Evolutionary conservation across 53 echinoderm and acorn worm species (phyloP), one percentile per base, ranked within the genome.

Genomic region (Holothuria scabra): DNA sequence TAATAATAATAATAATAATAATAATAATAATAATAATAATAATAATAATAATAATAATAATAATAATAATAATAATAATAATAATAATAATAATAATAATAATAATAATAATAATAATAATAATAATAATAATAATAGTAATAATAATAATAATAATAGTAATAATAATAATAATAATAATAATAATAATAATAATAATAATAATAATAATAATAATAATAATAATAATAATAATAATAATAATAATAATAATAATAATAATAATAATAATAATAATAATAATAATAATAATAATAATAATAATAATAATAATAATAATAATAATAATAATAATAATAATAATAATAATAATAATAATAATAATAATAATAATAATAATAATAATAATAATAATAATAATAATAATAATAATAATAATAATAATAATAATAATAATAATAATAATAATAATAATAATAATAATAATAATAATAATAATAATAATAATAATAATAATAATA

Each of bases 221-320:
- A 21, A 24, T 29, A 23, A 7, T 78, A 49, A 78, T 60, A 31
- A 33, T 18, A 25, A 24, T 3, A 32, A 81, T 28, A 34, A 80
- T 80, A 35, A 80, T 60, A 25, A 8, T 60, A 58, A 59, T 60
- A 28, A 59, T 23, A 58, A 59, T 80, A 58, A 59, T 80, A 58
- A 80, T 61, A 28, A 23, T 59, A 35, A 56, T 37, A 4, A 41
- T 28, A 29, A 76, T 16, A 29, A 76, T 5, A 29, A 76, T 19
- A 46, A 46, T 26, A 20, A 67, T 26, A 20, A 67, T 26, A 20
- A 67, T 24, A 20, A 67, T 26, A 20, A 67, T 67, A 16, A 24
- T 67, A 20, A 67, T 24, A 14, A 67, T 14, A 13, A 67, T 24
- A 20, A 67, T 19, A 30, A 78, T 52, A 22, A 59, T 24, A 37